Conservation (phyloP, 35 echinoderm and acorn worm species). For the Amphiura filiformis region DNA sequence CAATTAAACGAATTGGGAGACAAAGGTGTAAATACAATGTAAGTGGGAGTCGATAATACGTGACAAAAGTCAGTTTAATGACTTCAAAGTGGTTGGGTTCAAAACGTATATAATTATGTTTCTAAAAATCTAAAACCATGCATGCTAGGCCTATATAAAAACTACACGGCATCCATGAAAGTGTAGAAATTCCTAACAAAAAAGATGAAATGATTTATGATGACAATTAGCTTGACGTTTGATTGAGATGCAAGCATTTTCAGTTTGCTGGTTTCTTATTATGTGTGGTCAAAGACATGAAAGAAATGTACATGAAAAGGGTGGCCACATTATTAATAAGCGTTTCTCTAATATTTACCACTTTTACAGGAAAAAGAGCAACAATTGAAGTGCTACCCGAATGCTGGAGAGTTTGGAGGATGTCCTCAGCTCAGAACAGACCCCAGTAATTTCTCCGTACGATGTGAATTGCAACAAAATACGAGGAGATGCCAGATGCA, state of each 20-base stretch:
- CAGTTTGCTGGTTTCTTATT: too few species aligned
- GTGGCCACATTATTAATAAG: too few species aligned
- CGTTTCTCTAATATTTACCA: too few species aligned
- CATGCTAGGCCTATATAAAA: neutral
- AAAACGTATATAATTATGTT: too few species aligned
- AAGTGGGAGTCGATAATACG: neutral
- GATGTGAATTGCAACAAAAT: slow-evolving; percentile 81
- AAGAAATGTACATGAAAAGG: too few species aligned
- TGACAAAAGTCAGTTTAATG: neutral
- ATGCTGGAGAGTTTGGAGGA: slow-evolving; percentile 45
- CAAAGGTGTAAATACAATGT: too few species aligned
- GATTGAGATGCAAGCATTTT: too few species aligned
- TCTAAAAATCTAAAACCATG: too few species aligned
- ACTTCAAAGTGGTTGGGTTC: neutral
- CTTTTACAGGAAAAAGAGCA: slow-evolving; percentile 63
- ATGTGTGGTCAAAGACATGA: too few species aligned
- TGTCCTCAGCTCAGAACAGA: slow-evolving; percentile 68
- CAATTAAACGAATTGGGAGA: neutral
- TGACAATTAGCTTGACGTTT: neutral
- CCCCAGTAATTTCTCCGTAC: slow-evolving; percentile 55
- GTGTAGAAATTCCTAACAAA: neutral
- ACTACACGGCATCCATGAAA: too few species aligned
- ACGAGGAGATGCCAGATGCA: slow-evolving; percentile 74
- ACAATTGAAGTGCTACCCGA: slow-evolving; percentile 59
- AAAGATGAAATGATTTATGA: neutral